phyloP scores from a whole-genome alignment of 2,113 vertebrate genomes.

The Callorhinus ursinus region DNA sequence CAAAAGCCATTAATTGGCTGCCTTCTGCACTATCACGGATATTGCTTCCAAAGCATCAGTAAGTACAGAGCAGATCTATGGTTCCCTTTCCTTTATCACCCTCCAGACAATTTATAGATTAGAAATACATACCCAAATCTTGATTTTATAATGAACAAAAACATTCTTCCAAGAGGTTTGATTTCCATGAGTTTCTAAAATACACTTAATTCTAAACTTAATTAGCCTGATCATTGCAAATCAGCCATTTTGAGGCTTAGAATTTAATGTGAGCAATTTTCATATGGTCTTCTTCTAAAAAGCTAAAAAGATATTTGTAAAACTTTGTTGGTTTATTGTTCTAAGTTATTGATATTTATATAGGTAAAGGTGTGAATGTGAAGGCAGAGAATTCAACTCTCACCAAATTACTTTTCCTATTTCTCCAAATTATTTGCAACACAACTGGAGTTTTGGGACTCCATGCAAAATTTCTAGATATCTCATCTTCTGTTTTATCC shows the following conservation, averaged over 20 bases:
- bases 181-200: neutral
- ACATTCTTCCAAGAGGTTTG: neutral
- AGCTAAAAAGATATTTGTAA: neutral
- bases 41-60: constrained; percentile 45
- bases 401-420: neutral
- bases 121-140: neutral
- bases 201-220: constrained; percentile 10
- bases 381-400: neutral
- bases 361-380: neutral
- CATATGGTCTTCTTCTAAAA: neutral
- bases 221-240: neutral
- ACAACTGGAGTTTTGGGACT: neutral
- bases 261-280: neutral
- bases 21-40: neutral
- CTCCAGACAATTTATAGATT: constrained; percentile 1
- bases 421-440: neutral
- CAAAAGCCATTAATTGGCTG: constrained; percentile 51
- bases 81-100: neutral
- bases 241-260: neutral
- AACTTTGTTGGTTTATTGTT: neutral
- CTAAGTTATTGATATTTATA: neutral
- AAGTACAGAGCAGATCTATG: constrained; percentile 31
- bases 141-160: neutral
- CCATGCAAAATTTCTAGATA: neutral
- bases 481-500: neutral